A percentile compares a stretch with the other conserved stretches of the same genome.
Evolutionary conservation across 2,113 vertebrate species (phyloP).

Genomic region (Notarius quadriscutis): DNA sequence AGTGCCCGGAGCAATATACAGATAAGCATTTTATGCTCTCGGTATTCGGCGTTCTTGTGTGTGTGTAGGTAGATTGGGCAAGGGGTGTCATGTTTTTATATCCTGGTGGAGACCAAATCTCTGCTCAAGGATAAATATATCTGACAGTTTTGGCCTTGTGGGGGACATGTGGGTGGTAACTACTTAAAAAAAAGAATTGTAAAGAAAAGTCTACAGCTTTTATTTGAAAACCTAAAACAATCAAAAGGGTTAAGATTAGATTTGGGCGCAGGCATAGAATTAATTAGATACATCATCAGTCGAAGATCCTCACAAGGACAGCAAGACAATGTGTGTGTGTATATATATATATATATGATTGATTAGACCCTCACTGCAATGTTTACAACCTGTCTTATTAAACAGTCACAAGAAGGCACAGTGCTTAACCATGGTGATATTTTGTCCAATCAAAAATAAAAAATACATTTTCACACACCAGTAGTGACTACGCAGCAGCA

Average conservation of each 20-base stretch:
- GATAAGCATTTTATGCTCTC: not conserved
- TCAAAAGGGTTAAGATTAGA: not conserved
- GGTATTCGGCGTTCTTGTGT: not conserved
- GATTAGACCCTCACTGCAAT: conserved; percentile 38
- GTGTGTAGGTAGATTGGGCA: not conserved
- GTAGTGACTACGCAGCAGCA: not conserved
- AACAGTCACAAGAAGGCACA: not conserved
- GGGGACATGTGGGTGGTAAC: not conserved
- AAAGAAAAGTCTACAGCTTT: not conserved
- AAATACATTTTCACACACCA: not conserved
- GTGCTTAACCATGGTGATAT: not conserved
- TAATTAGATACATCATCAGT: not conserved
- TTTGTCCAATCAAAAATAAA: not conserved
- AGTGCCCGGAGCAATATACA: conserved; percentile 25
- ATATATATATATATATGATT: not conserved
- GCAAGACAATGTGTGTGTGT: not conserved
- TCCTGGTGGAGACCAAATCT: not conserved
- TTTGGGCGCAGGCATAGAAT: not conserved
- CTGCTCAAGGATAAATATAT: not conserved
- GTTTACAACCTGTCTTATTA: conserved; percentile 19
- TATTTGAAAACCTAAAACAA: not conserved
- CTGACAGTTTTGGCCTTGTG: not conserved
- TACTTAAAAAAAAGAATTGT: not conserved
- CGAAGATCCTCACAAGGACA: not conserved
- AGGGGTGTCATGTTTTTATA: not conserved